These are phyloP conservation scores for Zootermopsis nevadensis DNA, from an alignment of 2,888 invertebrate species.

Conservation along the genomic window DNA sequence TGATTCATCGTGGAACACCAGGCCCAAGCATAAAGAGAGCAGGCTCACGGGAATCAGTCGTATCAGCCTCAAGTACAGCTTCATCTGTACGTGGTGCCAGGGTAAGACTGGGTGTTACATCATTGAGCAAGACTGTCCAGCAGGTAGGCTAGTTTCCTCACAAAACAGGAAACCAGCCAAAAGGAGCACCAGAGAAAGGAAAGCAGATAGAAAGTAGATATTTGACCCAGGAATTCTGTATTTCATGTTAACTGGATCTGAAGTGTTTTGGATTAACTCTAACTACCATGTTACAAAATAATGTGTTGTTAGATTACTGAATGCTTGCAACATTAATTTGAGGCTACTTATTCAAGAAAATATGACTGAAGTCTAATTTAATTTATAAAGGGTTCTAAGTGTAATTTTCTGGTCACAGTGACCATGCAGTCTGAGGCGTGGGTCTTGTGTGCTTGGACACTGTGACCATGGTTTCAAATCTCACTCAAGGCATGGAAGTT, in stretches of 20 bases:
- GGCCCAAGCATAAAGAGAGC: slow-evolving; percentile 71
- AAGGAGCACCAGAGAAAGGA: slow-evolving; percentile 46
- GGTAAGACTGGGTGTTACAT: slow-evolving; percentile 82
- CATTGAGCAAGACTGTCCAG: slow-evolving; percentile 61
- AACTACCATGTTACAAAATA: not conserved
- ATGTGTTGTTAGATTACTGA: too few species aligned
- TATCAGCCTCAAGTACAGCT: slow-evolving; percentile 64
- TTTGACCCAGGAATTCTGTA: not conserved
- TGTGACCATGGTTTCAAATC: too few species aligned
- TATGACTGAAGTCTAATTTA: too few species aligned
- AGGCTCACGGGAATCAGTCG: slow-evolving; percentile 88
- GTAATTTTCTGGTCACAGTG: too few species aligned
- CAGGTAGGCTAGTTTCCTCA: slow-evolving; percentile 43
- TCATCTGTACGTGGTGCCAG: slow-evolving; percentile 68
- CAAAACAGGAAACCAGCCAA: slow-evolving; percentile 51
- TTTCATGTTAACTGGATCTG: not conserved
- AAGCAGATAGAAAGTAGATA: not conserved
- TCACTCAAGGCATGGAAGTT: too few species aligned
- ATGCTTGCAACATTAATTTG: not conserved
- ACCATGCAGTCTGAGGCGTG: too few species aligned
- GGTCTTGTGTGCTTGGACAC: too few species aligned
- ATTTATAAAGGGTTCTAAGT: too few species aligned
- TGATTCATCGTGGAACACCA: slow-evolving; percentile 69
- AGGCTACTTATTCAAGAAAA: not conserved
- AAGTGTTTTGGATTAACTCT: not conserved